phyloP scores from a whole-genome alignment of 2,888 invertebrate species.

The Tinea semifulvella region DNA sequence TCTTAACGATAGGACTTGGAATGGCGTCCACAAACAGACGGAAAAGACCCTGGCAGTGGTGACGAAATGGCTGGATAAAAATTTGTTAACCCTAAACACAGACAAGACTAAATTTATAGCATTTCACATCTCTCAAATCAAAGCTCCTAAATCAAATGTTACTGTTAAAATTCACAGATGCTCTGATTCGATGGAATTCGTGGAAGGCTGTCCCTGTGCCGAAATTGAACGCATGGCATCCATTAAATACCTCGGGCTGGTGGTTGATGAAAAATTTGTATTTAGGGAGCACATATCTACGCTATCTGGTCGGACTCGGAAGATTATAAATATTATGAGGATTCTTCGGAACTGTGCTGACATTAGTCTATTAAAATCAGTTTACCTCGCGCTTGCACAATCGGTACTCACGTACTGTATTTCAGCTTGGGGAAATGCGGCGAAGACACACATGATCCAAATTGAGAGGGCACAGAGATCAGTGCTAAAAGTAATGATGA shows the following conservation, averaged over 20 bases:
- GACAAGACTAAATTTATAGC: conserved; percentile 9
- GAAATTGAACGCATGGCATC: neutral
- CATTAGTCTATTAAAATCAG: conserved; percentile 16
- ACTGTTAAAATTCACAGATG: neutral
- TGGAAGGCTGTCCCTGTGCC: neutral
- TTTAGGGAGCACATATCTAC: conserved; percentile 16
- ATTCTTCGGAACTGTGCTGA: conserved; percentile 17
- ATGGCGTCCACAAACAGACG: neutral
- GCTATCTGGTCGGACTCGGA: conserved; percentile 18
- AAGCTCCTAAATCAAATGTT: neutral
- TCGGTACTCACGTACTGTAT: conserved; percentile 21
- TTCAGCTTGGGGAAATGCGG: conserved; percentile 19
- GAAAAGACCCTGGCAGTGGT: neutral
- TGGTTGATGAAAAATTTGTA: conserved; percentile 16
- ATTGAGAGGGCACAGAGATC: conserved; percentile 17
- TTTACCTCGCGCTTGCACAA: conserved; percentile 19
- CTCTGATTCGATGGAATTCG: too few relatives aligned
- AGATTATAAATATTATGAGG: conserved; percentile 19
- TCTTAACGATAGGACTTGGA: conserved; percentile 14
- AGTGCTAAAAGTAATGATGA: conserved; percentile 13
- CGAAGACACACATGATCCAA: conserved; percentile 14
- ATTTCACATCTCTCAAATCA: conserved; percentile 5
- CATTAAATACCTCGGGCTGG: conserved; percentile 15
- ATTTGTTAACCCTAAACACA: conserved; percentile 9
- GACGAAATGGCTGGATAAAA: neutral